These are phyloP conservation scores for Drosophila pachea DNA, from an alignment of 1,140 invertebrate species.

Conservation along the genomic window DNA sequence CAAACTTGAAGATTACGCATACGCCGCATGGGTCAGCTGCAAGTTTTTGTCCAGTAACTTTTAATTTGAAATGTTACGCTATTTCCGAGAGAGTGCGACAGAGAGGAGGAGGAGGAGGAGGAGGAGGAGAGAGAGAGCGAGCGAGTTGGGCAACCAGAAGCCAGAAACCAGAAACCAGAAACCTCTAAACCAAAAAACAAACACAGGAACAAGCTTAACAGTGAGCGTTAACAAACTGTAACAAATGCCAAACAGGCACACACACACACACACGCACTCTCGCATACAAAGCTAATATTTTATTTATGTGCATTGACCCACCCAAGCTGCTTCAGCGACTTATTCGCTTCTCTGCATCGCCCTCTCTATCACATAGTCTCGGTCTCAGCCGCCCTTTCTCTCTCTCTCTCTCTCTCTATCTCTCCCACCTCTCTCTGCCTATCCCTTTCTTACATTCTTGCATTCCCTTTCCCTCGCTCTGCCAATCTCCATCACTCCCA, in stretches of 20 bases:
- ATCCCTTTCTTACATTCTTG: no score
- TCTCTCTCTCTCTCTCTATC: background rate
- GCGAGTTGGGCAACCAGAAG: conserved; percentile 3
- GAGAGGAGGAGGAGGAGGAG: no score
- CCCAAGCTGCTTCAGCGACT: background rate
- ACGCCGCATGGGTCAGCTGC: conserved; percentile 30
- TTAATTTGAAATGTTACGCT: conserved; percentile 39
- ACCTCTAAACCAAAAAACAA: conserved; percentile 15
- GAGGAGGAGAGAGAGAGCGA: background rate
- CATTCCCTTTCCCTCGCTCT: no score
- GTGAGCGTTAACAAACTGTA: conserved; percentile 27
- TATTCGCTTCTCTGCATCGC: background rate
- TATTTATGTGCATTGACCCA: conserved; percentile 33
- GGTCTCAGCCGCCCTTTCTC: no score
- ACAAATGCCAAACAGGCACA: conserved; percentile 12
- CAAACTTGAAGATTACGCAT: conserved; percentile 34
- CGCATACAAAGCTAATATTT: conserved; percentile 30
- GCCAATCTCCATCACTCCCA: no score
- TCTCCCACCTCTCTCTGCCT: no score
- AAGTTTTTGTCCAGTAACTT: conserved; percentile 22
- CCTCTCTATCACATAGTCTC: background rate
- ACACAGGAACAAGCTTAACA: conserved; percentile 6
- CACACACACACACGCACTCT: conserved; percentile 2
- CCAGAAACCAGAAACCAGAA: conserved; percentile 22
- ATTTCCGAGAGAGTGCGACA: background rate